phyloP scores from a whole-genome alignment of 2,888 invertebrate genomes.

The Aleiodes testaceus region DNA sequence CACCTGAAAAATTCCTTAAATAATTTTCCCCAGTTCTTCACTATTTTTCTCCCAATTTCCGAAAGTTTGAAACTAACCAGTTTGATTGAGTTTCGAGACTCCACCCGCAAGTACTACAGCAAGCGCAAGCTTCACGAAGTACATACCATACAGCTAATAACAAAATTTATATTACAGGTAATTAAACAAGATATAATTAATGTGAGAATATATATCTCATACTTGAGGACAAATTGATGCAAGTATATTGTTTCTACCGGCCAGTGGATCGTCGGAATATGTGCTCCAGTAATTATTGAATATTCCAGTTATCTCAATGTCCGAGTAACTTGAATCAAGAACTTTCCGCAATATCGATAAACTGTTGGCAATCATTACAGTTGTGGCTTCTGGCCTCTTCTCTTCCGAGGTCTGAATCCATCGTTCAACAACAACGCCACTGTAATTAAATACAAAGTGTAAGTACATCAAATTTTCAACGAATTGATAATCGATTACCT shows the following conservation, averaged over 20 bases:
- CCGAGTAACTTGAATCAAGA: constrained; percentile 61
- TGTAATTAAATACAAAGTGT: constrained; percentile 66
- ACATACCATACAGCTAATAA: constrained; percentile 86
- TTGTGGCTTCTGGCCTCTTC: constrained; percentile 78
- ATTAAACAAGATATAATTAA: constrained; percentile 32
- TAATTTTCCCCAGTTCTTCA: constrained; percentile 53
- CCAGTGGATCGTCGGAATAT: constrained; percentile 78
- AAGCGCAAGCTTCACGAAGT: constrained; percentile 89
- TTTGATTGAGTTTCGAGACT: constrained; percentile 71
- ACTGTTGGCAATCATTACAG: constrained; percentile 67
- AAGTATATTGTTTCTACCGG: constrained; percentile 85
- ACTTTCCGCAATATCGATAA: constrained; percentile 64
- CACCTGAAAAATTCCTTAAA: constrained; percentile 65
- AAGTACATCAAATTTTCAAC: constrained; percentile 28
- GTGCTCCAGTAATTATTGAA: constrained; percentile 84
- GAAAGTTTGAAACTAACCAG: constrained; percentile 68
- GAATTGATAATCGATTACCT: constrained; percentile 75
- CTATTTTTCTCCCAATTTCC: background rate
- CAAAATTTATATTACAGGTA: constrained; percentile 25
- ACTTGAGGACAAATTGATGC: constrained; percentile 90
- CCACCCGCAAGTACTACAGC: constrained; percentile 80
- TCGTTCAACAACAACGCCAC: constrained; percentile 84
- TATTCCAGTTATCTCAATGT: constrained; percentile 78
- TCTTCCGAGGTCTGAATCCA: constrained; percentile 80
- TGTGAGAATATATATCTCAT: constrained; percentile 43